Evolutionary conservation across 2,888 invertebrate species (phyloP).

Genomic region (Willowsia nigromaculata): DNA sequence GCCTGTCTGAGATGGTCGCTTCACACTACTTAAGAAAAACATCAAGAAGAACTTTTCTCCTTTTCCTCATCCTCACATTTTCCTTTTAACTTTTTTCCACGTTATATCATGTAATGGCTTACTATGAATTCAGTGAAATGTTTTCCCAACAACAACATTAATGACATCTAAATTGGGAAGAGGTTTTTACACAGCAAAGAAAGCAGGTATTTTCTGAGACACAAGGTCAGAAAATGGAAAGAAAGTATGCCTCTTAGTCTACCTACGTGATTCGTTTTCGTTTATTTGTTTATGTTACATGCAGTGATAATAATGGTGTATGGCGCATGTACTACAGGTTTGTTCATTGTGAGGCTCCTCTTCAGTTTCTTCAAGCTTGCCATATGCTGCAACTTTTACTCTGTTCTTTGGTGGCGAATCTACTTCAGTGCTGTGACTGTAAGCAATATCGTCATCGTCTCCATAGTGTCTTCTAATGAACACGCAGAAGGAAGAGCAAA

Average conservation of each 20-base stretch:
- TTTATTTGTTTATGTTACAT: background rate
- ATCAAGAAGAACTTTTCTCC: constrained; percentile 28
- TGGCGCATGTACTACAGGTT: constrained; percentile 21
- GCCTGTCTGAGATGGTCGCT: background rate
- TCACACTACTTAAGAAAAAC: constrained; percentile 41
- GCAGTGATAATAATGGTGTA: constrained; percentile 43
- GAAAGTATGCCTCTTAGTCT: constrained; percentile 17
- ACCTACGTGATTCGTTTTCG: background rate
- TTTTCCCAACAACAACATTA: background rate
- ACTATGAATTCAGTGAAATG: background rate
- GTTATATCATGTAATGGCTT: background rate
- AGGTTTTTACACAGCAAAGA: background rate
- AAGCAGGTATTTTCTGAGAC: background rate
- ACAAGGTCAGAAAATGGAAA: background rate
- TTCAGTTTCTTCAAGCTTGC: too few relatives aligned
- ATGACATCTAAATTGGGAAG: constrained; percentile 41
- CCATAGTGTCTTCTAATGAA: too few relatives aligned
- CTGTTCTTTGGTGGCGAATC: too few relatives aligned
- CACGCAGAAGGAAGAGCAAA: too few relatives aligned
- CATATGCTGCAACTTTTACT: too few relatives aligned
- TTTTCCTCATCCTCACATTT: background rate
- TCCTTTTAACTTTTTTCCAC: background rate
- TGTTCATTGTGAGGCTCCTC: too few relatives aligned
- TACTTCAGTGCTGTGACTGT: too few relatives aligned
- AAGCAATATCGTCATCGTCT: too few relatives aligned